Base-by-base conservation (phyloP, 2,888 invertebrate genomes). In the Epiblema foenella region DNA sequence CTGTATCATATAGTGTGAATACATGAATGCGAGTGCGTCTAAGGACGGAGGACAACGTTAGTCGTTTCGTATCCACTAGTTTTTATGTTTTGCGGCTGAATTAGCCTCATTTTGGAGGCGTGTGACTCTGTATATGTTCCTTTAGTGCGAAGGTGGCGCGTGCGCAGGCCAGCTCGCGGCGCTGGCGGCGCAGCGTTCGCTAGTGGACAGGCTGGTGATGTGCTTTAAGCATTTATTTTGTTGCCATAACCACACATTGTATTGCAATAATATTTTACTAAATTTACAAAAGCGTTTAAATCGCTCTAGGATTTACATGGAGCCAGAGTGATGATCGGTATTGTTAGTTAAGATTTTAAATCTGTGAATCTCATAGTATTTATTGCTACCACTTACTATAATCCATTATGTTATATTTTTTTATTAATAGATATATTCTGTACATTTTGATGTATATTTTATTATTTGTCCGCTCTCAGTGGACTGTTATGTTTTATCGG, bases 191-290 rank as follows among this genome's bases (percentile, higher is more conserved):
- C 52, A 51, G 49, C 69, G 84, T 86, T 86, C 87, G 90, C 33
- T 85, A 85, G 88, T 88, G 90, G 90, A 90, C 89, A 87, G 87
- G 84, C 90, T 89, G 92, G 92, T 91, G 93, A 91, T 92, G 93
- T 93, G 93, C 93, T 93, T 93, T 91, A 93, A 93, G 93, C 93
- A 93, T 93, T 93, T 93, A 93, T 93, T 93, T 92, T 91, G 93
- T 94, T 93, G 94, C 93, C 93, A 94, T 94, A 93, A 92, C 91
- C 91, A 91, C 92, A 92, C 87, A 88, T 88, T 91, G 86, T 90
- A 91, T 92, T 93, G 93, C 93, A 93, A 93, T 92, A 93, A 93
- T 93, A 91, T 91, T 92, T 91, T 92, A 91, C 91, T 91, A 92
- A 92, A 89, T 90, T 91, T 91, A 91, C 90, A 91, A 91, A 88